Evolutionary conservation across 2,888 invertebrate species (phyloP), one percentile per base, ranked within the genome.

Genomic region (Polyploca ridens): DNA sequence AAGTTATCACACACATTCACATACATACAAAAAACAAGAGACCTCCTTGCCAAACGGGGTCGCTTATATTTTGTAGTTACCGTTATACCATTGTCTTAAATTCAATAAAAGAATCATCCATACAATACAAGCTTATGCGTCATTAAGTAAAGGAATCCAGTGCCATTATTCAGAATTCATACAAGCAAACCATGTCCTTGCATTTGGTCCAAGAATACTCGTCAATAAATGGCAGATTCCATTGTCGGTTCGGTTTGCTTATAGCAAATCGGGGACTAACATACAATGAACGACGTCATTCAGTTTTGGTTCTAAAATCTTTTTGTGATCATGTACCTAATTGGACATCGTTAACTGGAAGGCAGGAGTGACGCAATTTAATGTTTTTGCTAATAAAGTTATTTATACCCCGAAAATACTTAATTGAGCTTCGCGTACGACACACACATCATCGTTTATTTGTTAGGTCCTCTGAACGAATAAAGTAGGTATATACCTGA

Each of bases 71-170:
- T 46, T 46, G n/a, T 1, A 7, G 46, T 1, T 46, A 46, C 46
- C 54, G 19, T 54, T 54, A 27, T 27, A 19, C 10, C 19, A n/a
- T 54, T 54, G 16, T 19, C n/a, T 54, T 54, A 54, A 16, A 54
- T 10, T 10, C 16, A 10, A n/a, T 54, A 54, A 10, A 19, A 8
- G 8, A 19, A 16, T 19, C 54, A 46, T 46, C 5, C 49, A 54
- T 19, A 54, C 54, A 54, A 54, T 54, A 54, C 54, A 54, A 19
- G 19, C 19, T 49, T 54, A 54, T 19, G n/a, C 46, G n/a, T n/a
- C 5, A 6, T n/a, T n/a, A n/a, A n/a, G 54, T 54, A 19, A 54
- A 54, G 54, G 19, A 54, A 2, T 54, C 19, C 8, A 16, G 49
- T 16, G 54, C 2, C 19, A 16, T 54, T 10, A 54, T 54, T 54